Evolutionary conservation across 2,113 vertebrate genomes (phyloP).

Genomic region (Piprites chloris): DNA sequence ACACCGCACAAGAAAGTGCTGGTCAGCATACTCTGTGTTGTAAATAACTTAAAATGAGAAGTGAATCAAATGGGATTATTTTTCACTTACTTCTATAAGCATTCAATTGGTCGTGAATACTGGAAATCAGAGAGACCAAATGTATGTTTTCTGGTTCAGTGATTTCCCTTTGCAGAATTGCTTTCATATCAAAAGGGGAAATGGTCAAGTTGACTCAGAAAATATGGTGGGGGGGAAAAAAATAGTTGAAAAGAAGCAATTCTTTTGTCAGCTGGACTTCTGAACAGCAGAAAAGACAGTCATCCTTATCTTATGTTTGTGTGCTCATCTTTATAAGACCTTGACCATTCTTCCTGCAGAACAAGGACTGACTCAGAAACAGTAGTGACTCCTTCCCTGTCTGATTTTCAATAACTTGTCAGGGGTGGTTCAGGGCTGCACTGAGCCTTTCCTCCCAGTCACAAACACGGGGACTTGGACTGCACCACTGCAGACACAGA

Average conservation of each 20-base stretch:
- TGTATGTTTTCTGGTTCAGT: slow-evolving; percentile 29
- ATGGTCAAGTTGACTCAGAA: slow-evolving; percentile 43
- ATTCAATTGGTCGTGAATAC: slow-evolving; percentile 57
- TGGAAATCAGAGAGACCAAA: slow-evolving; percentile 34
- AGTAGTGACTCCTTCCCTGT: neutral
- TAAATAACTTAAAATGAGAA: slow-evolving; percentile 50
- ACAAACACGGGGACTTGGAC: neutral
- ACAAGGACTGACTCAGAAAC: neutral
- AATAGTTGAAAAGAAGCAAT: slow-evolving; percentile 24
- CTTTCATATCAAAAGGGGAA: slow-evolving; percentile 44
- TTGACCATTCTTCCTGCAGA: neutral
- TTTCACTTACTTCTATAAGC: slow-evolving; percentile 32
- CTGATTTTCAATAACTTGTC: neutral
- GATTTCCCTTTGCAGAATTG: slow-evolving; percentile 29
- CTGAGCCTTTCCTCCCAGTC: neutral
- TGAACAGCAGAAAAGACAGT: neutral
- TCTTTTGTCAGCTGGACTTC: slow-evolving; percentile 2
- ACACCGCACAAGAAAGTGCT: neutral
- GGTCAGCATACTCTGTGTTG: slow-evolving; percentile 25
- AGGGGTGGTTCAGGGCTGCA: neutral
- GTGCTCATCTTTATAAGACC: neutral
- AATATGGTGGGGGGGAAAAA: slow-evolving; percentile 28
- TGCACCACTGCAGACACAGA: neutral
- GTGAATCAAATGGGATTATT: slow-evolving; percentile 46
- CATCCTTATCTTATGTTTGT: neutral